Base-by-base conservation (phyloP, 2,797 vertebrate genomes). In the Molossus alvarezi region DNA sequence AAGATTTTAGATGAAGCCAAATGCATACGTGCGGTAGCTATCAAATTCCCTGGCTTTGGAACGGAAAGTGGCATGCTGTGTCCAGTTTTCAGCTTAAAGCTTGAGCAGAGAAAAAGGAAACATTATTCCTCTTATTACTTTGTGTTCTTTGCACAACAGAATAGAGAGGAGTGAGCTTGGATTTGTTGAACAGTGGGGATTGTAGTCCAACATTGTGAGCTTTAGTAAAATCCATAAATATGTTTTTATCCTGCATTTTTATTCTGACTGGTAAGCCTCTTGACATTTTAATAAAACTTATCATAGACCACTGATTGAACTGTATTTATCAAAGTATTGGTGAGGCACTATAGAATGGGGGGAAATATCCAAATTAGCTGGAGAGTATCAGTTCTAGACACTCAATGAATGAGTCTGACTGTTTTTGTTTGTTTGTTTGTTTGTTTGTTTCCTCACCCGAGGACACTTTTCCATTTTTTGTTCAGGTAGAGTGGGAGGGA, bases 251-350 rank as follows among this genome's bases (percentile, higher is more conserved):
- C 73, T 71, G 41, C 6, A 37, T 95, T 97, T 97, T 95, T 91
- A 87, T 97, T 97, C 95, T 73, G 73, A 86, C 96, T 84, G 75
- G 65, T 94, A 97, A 97, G 94, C 92, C 93, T 95, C 94, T 97
- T 97, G 96, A 97, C 95, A 97, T 97, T 97, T 97, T 95, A 97
- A 95, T 97, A 95, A 97, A 96, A 90, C 83, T 90, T 97, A 95
- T 29, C 96, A 58, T 51, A 73, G 90, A 75, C 69, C 58, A 27
- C 71, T 96, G 95, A 97, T 95, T 97, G 95, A 97, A 97, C 95
- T 95, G 67, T 84, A 84, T 95, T 95, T 97, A 95, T 97, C 96
- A 97, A 90, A 76, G 57, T 90, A 94, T 96, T 87, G 92, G 72
- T 79, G 85, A 95, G 55, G 65, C 64, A 23, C 29, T 41, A 33